A percentile compares a stretch with the other conserved stretches of the same genome.
Evolutionary conservation across 2,888 invertebrate genomes (phyloP).

Genomic region (Cyaniris semiargus): DNA sequence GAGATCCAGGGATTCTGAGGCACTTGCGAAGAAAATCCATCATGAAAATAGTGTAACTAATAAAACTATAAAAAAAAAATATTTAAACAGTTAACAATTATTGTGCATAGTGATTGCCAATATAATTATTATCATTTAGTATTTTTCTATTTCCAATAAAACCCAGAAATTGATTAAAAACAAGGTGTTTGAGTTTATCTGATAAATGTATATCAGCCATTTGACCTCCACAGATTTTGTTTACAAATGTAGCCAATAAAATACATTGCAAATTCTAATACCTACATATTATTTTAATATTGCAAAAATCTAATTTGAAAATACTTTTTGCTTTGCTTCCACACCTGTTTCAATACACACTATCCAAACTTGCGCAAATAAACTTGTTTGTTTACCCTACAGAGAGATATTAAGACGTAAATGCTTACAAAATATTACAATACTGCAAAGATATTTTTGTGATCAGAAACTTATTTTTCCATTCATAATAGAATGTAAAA

Average conservation of each 20-base stretch:
- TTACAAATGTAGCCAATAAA: not conserved
- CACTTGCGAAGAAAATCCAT: not conserved
- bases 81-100: not conserved
- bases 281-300: not conserved
- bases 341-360: not conserved
- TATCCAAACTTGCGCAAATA: not conserved
- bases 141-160: not conserved
- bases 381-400: not conserved
- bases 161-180: constrained; percentile 1
- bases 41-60: not conserved
- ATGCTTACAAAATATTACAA: not conserved
- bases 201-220: not conserved
- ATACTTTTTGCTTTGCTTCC: not conserved
- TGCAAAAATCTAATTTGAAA: not conserved
- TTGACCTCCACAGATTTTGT: constrained; percentile 11
- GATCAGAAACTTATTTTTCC: too few relatives aligned
- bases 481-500: too few relatives aligned
- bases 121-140: not conserved
- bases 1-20: not conserved
- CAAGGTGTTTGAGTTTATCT: not conserved
- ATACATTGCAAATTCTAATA: not conserved
- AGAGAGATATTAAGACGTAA: not conserved
- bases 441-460: too few relatives aligned
- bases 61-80: not conserved
- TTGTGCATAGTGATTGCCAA: not conserved